These are phyloP conservation scores for Alexandromys fortis DNA, from an alignment of 2,113 vertebrate species.

Conservation along the genomic window DNA sequence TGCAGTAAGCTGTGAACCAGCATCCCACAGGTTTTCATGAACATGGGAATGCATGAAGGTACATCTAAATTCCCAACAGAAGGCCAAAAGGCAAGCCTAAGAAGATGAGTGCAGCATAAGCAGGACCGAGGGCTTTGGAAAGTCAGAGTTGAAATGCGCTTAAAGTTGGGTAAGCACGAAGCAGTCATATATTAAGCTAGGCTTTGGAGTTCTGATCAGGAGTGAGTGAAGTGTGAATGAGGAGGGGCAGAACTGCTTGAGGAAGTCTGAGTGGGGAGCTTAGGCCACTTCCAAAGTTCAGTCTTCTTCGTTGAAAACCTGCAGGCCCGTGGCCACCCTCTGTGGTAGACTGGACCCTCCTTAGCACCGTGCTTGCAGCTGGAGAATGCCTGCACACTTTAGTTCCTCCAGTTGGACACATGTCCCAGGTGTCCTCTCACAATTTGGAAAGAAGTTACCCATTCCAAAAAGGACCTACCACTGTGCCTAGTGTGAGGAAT, in stretches of 20 bases:
- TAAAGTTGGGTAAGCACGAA: background rate
- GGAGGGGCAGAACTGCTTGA: background rate
- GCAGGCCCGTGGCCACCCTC: fast-evolving
- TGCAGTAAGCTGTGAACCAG: fast-evolving
- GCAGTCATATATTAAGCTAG: background rate
- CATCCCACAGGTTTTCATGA: background rate
- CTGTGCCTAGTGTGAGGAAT: background rate
- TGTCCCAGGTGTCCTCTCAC: background rate
- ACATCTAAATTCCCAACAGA: background rate
- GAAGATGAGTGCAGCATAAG: background rate
- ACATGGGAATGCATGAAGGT: background rate
- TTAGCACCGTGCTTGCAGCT: background rate
- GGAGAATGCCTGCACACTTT: background rate
- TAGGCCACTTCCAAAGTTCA: background rate
- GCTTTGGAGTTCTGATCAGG: background rate
- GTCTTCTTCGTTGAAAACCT: background rate
- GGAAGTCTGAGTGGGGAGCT: background rate
- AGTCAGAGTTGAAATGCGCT: background rate
- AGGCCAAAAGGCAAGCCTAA: background rate
- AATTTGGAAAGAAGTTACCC: background rate
- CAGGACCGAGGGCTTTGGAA: background rate
- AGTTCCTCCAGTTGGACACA: background rate
- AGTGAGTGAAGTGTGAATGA: fast-evolving
- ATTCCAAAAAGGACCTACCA: background rate
- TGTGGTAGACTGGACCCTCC: background rate